Base-by-base conservation (phyloP, 2,113 vertebrate species). In the Hemiscyllium ocellatum region DNA sequence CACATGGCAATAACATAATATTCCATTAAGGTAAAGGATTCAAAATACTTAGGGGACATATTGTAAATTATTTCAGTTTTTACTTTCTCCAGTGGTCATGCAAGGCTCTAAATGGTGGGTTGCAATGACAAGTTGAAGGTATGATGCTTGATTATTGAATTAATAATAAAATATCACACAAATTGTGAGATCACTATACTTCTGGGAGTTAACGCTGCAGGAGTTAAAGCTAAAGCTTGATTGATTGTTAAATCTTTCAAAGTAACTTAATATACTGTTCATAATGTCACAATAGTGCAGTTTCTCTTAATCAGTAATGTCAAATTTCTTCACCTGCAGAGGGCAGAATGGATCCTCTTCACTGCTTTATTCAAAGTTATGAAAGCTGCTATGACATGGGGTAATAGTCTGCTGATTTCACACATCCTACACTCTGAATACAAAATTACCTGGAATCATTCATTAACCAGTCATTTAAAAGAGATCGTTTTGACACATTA, bases 111-210 rank as follows among this genome's bases (percentile, higher is more conserved):
- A 61, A 76, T 33, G 94, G 72, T 95, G 72, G 24, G 66, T 95
- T 72, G 68, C 26, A 95, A 72, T 4, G 17, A 33, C 94, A 72
- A 76, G 94, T 69, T 95, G 47, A 95, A 72, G 69, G 47, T 69
- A 95, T 95, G 72, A 95, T 72, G 69, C 52, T 95, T 95, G 72
- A 95, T 95, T 95, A 95, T 95, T 47, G 69, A 95, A 95, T 95
- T 95, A 95, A 95, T 95, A 95, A 95, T 76, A 72, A 95, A 76
- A 72, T 47, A 94, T 42, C 17, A 42, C 69, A 47, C 69, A 52
- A 95, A 95, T 95, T 95, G 76, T 72, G 72, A 95, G 94, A 95
- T 95, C 72, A 76, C 69, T 95, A 76, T 72, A 95, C 72, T 95
- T 95, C 94, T 95, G 68, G 69, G 69, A 95, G 94, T 76, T 95